Evolutionary conservation across 2,113 vertebrate species (phyloP).

Genomic region (Martes martes): DNA sequence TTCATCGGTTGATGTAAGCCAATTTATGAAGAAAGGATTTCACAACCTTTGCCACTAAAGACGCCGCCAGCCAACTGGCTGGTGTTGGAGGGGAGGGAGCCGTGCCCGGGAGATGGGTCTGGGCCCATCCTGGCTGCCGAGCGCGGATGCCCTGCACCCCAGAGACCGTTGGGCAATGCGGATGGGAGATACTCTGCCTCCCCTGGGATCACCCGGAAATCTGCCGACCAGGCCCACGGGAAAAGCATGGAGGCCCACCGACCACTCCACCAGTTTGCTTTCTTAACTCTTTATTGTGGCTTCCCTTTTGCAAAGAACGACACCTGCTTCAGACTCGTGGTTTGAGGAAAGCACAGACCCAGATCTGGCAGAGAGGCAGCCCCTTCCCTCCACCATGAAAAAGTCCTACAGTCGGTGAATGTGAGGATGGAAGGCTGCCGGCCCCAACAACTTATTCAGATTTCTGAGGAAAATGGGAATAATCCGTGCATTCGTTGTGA

Average conservation of each 20-base stretch:
- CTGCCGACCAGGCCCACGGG: neutral
- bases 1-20: neutral
- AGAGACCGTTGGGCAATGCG: neutral
- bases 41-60: neutral
- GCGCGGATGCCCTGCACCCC: neutral
- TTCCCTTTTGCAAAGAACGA: neutral
- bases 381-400: too few species aligned
- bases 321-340: accelerated
- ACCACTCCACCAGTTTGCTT: accelerated
- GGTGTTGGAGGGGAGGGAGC: neutral
- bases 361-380: accelerated
- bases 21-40: conserved; percentile 20
- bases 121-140: neutral
- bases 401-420: accelerated
- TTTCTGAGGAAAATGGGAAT: neutral
- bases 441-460: neutral
- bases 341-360: neutral
- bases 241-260: accelerated
- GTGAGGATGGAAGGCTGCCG: accelerated
- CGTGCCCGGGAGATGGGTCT: neutral
- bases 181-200: neutral
- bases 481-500: neutral
- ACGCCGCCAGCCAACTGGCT: neutral
- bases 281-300: accelerated
- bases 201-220: neutral